These are phyloP conservation scores for Actenoides lindsayi DNA, from an alignment of 2,113 vertebrate genomes.

Conservation along the genomic window DNA sequence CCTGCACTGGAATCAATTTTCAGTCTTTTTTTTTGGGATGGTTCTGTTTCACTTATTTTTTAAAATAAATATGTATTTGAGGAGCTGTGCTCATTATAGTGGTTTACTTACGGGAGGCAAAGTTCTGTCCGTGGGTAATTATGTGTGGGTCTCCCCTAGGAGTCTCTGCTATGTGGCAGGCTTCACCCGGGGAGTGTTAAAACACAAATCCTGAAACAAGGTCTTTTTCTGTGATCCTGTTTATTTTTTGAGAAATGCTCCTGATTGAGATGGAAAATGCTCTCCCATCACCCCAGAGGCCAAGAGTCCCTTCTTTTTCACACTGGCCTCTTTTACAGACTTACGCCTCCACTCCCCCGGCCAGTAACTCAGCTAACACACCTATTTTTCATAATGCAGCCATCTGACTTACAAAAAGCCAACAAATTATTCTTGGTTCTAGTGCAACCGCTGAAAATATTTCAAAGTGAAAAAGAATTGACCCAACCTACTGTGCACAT, in stretches of 20 bases:
- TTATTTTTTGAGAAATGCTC: constrained; percentile 51
- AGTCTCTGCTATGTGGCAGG: not conserved
- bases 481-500: constrained; percentile 73
- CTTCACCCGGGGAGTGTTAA: not conserved
- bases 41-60: constrained; percentile 51
- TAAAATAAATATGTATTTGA: constrained; percentile 53
- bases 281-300: constrained; percentile 47
- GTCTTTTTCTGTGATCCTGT: not conserved
- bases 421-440: constrained; percentile 73
- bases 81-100: constrained; percentile 25
- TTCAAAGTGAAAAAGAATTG: constrained; percentile 75
- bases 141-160: not conserved
- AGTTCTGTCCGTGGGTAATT: not conserved
- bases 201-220: constrained; percentile 6
- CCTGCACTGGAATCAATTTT: constrained; percentile 54
- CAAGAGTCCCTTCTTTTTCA: constrained; percentile 38
- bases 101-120: not conserved
- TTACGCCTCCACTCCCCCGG: not conserved
- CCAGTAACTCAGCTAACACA: constrained; percentile 44
- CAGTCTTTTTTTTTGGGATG: constrained; percentile 62
- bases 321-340: not conserved
- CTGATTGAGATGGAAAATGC: constrained; percentile 57
- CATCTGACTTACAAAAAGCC: constrained; percentile 49
- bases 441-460: constrained; percentile 56
- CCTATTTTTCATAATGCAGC: constrained; percentile 49